Evolutionary conservation across 2,797 vertebrate genomes (phyloP).

Genomic region (Hipposideros larvatus): DNA sequence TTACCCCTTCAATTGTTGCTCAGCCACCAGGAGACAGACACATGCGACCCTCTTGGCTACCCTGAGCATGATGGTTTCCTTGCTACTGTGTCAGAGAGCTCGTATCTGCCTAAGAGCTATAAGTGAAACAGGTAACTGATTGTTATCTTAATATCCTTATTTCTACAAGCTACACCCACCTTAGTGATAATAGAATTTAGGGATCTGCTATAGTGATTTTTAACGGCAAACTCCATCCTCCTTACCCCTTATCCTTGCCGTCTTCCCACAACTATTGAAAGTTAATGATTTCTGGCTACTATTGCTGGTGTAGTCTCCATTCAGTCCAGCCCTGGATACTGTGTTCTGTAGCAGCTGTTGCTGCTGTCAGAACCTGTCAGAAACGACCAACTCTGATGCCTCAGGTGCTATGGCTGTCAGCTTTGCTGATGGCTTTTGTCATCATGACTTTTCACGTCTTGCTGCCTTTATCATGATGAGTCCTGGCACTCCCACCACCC

Average conservation of each 20-base stretch:
- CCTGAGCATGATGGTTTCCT: background rate
- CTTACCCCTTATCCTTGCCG: background rate
- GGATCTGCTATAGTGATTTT: background rate
- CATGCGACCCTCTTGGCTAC: background rate
- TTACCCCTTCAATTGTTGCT: background rate
- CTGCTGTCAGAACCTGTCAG: background rate
- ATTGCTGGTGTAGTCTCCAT: accelerated
- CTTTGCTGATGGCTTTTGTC: background rate
- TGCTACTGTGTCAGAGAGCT: background rate
- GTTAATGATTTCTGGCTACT: background rate
- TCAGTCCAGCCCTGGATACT: background rate
- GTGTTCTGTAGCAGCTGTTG: background rate
- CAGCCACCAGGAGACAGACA: background rate
- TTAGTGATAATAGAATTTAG: background rate
- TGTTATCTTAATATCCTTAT: background rate
- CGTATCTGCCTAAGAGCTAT: background rate
- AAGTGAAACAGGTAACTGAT: background rate
- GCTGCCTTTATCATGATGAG: background rate
- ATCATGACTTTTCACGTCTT: background rate
- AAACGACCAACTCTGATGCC: background rate
- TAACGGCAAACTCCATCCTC: background rate
- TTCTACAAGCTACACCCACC: background rate
- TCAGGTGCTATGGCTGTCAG: background rate
- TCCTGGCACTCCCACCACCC: background rate
- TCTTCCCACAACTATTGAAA: background rate